Base-by-base conservation (phyloP, 1,140 invertebrate genomes). In the Contarinia nasturtii region DNA sequence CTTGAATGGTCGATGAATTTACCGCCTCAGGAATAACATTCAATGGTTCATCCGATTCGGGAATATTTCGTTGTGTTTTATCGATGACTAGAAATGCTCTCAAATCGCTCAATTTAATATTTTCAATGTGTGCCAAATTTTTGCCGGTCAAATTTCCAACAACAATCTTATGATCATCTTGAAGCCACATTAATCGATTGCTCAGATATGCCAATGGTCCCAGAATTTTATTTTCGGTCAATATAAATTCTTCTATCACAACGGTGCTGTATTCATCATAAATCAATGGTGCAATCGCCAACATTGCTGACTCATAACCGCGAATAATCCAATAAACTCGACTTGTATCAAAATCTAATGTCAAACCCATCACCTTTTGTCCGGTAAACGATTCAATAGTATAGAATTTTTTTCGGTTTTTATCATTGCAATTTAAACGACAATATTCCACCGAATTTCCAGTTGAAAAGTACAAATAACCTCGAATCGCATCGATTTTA, bases 381-480 rank as follows among this genome's bases (percentile, higher is more conserved):
- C 82, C 83, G 53, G 77, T 78, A 60, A 86, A 87, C 40, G 18
- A 7, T 43, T 43, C 41, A 18, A 21, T 19, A 14, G 4, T 5
- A 43, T 18, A 43, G 18, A 18, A 43, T 43, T 43, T 18, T 12
- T 17, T n/a, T 21, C 18, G 7, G 20, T 43, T 5, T 21, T 43
- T 43, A 18, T 18, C 75, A 51, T 78, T 78, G 0, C 84, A 88
- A 63, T 87, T 88, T 0, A 90, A 64, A 38, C 76, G 68, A 0
- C 83, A 75, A 33, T 80, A 77, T 65, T 87, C 82, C 0, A 95
- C 73, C 0, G 80, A 77, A 50, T 85, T 77, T 0, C 76, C 76
- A 0, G 88, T 93, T 8, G 83, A 82, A 81, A 88, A 95, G 56
- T 92, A 90, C 17, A 95, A 68, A 52, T 80, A 79, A 0, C 84